A percentile compares a stretch with the other conserved stretches of the same genome.
phyloP scores from a whole-genome alignment of 2,888 invertebrate species.

The Asteroscopus sphinx region DNA sequence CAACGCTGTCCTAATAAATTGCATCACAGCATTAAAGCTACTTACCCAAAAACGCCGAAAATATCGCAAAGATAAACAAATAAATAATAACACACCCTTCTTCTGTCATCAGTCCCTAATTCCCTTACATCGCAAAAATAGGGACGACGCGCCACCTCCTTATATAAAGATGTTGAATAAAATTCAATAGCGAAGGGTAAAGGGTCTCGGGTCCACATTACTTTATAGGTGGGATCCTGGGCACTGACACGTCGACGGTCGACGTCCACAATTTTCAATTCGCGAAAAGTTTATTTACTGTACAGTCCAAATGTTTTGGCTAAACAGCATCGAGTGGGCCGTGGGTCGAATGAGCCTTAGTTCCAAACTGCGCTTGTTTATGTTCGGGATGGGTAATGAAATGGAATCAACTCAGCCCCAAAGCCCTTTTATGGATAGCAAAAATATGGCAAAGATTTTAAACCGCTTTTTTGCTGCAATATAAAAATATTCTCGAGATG shows the following conservation, averaged over 20 bases:
- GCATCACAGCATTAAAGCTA: no score
- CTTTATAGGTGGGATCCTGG: slow-evolving; percentile 31
- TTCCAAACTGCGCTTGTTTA: slow-evolving; percentile 20
- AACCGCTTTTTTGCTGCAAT: slow-evolving; percentile 16
- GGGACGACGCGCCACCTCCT: slow-evolving; percentile 15
- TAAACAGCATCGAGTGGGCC: slow-evolving; percentile 17
- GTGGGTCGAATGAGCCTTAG: not conserved
- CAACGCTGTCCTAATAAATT: no score
- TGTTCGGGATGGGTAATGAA: slow-evolving; percentile 16
- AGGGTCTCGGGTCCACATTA: slow-evolving; percentile 29
- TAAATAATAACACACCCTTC: slow-evolving; percentile 33
- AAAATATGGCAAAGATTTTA: slow-evolving; percentile 32
- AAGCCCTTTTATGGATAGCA: slow-evolving; percentile 29
- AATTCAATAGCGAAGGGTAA: slow-evolving; percentile 46
- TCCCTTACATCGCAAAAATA: slow-evolving; percentile 35
- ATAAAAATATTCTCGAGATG: slow-evolving; percentile 42
- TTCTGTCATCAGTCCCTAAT: slow-evolving; percentile 22
- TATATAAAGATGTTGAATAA: slow-evolving; percentile 45
- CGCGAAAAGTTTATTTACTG: slow-evolving; percentile 27
- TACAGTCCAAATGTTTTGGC: slow-evolving; percentile 29
- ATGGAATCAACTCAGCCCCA: slow-evolving; percentile 19
- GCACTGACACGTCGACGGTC: slow-evolving; percentile 28
- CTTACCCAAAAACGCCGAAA: slow-evolving; percentile 4
- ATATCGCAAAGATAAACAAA: slow-evolving; percentile 28
- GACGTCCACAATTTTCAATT: slow-evolving; percentile 35